These are phyloP conservation scores for Danionella dracula DNA, from an alignment of 2,797 vertebrate genomes.

Conservation along the genomic window DNA sequence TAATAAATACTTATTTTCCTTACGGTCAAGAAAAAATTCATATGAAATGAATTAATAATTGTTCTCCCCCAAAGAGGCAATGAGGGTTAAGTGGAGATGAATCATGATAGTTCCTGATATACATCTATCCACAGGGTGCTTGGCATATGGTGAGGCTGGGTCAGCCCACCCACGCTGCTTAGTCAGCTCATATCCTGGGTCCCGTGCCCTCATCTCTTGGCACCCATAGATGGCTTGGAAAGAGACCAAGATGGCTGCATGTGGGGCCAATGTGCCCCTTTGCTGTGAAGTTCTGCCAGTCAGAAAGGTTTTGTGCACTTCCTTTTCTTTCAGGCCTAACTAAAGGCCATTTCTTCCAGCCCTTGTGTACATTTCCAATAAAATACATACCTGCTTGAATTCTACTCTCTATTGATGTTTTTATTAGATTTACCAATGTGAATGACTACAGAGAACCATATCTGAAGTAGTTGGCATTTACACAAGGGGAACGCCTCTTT, in stretches of 20 bases:
- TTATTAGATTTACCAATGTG: neutral
- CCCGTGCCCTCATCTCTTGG: slow-evolving; percentile 47
- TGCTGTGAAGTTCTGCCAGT: slow-evolving; percentile 39
- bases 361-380: neutral
- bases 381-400: slow-evolving; percentile 13
- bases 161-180: slow-evolving; percentile 47
- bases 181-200: slow-evolving; percentile 44
- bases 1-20: too few species aligned
- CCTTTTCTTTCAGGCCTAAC: slow-evolving; percentile 13
- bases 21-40: slow-evolving; percentile 31
- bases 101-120: slow-evolving; percentile 37
- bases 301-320: slow-evolving; percentile 31
- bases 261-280: slow-evolving; percentile 25
- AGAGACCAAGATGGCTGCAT: slow-evolving; percentile 41
- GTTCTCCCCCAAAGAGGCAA: slow-evolving; percentile 28
- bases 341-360: neutral
- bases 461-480: slow-evolving; percentile 7
- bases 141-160: slow-evolving; percentile 39
- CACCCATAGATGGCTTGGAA: slow-evolving; percentile 41
- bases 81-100: slow-evolving; percentile 40
- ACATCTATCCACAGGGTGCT: slow-evolving; percentile 41
- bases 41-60: slow-evolving; percentile 31
- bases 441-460: neutral
- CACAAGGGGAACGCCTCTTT: neutral
- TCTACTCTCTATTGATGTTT: neutral